These are phyloP conservation scores for Tetragonula carbonaria DNA, from an alignment of 2,888 invertebrate genomes.

Conservation along the genomic window DNA sequence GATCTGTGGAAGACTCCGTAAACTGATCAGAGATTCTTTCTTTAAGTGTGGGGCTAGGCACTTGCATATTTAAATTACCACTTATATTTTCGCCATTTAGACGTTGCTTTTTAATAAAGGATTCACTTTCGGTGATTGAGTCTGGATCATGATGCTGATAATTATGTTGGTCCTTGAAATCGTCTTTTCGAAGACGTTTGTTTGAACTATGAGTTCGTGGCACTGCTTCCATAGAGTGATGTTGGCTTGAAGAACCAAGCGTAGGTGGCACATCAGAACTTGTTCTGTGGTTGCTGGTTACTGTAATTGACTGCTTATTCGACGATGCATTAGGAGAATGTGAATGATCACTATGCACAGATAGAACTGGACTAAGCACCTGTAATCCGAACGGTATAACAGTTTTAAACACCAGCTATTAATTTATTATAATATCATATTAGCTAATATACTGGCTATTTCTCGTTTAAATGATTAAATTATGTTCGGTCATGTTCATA, in stretches of 20 bases:
- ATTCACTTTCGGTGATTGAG: conserved; percentile 76
- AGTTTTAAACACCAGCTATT: not conserved
- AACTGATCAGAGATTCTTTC: conserved; percentile 76
- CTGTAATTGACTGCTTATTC: conserved; percentile 75
- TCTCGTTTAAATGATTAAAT: no score
- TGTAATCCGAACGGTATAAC: conserved; percentile 50
- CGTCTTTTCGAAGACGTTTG: conserved; percentile 85
- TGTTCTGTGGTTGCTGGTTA: conserved; percentile 77
- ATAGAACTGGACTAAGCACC: conserved; percentile 82
- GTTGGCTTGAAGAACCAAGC: conserved; percentile 77
- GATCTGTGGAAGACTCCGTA: conserved; percentile 68
- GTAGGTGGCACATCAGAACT: conserved; percentile 74
- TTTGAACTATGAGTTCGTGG: conserved; percentile 85
- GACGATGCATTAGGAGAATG: conserved; percentile 80
- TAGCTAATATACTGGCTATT: no score
- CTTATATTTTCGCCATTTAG: conserved; percentile 84
- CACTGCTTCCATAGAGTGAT: conserved; percentile 83
- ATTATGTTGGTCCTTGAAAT: conserved; percentile 79
- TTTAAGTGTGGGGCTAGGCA: conserved; percentile 84
- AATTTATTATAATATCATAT: not conserved
- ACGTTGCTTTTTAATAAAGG: conserved; percentile 82
- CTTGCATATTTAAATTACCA: conserved; percentile 84
- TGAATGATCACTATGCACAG: conserved; percentile 82
- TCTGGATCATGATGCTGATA: conserved; percentile 72
- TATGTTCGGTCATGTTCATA: no score